Evolutionary conservation across 2,113 vertebrate genomes (phyloP).

Genomic region (Pseudorhombus dupliciocellatus): DNA sequence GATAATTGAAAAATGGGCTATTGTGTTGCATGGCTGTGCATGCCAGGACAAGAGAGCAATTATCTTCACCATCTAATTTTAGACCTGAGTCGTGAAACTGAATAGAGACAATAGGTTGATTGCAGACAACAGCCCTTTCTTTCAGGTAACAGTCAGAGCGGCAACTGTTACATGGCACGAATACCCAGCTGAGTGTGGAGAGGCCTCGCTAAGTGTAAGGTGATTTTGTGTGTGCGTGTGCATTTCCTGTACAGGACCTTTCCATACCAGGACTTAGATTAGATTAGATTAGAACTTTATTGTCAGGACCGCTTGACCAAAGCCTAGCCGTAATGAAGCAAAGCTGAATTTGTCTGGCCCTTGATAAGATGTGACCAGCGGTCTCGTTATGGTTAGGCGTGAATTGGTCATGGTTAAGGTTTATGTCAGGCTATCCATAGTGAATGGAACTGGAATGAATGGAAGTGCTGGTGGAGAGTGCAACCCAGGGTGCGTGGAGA

Average conservation of each 20-base stretch:
- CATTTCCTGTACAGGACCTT: not conserved
- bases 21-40: not conserved
- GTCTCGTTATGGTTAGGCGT: too few relatives aligned
- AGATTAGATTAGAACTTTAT: too few relatives aligned
- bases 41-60: conserved; percentile 43
- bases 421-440: too few relatives aligned
- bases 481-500: too few relatives aligned
- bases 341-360: too few relatives aligned
- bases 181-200: not conserved
- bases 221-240: not conserved
- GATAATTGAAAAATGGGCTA: conserved; percentile 35
- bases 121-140: conserved; percentile 23
- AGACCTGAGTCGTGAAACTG: conserved; percentile 29
- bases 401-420: too few relatives aligned
- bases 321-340: too few relatives aligned
- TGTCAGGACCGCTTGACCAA: too few relatives aligned
- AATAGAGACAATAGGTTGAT: conserved; percentile 13
- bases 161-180: not conserved
- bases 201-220: not conserved
- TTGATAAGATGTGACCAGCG: too few relatives aligned
- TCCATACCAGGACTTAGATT: too few relatives aligned
- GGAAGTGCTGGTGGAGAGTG: too few relatives aligned
- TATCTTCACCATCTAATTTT: conserved; percentile 44
- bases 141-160: not conserved
- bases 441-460: too few relatives aligned